phyloP scores from a whole-genome alignment of 2,113 vertebrate species.

The Grammomys surdaster region DNA sequence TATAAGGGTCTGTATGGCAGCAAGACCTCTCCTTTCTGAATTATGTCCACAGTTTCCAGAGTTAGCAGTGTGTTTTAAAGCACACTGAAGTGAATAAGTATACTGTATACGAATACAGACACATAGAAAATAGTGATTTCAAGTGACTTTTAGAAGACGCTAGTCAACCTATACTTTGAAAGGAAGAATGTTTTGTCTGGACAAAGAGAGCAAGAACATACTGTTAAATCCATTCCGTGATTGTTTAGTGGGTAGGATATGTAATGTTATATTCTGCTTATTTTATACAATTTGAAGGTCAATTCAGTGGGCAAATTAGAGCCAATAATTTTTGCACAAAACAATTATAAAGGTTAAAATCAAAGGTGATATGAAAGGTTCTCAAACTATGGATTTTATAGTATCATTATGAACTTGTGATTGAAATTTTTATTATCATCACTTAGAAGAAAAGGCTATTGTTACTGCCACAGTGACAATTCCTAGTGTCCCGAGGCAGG shows the following conservation, averaged over 20 bases:
- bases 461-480: neutral
- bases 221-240: neutral
- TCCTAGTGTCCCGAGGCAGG: neutral
- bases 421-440: neutral
- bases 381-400: neutral
- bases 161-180: neutral
- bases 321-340: neutral
- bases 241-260: neutral
- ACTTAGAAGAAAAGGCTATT: neutral
- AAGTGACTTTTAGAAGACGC: neutral
- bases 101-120: neutral
- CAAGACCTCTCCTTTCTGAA: neutral
- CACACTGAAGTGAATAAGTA: neutral
- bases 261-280: neutral
- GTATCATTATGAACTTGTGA: neutral
- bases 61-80: slow-evolving; percentile 10
- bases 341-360: neutral
- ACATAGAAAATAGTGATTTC: neutral
- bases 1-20: neutral
- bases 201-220: neutral
- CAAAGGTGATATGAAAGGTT: neutral
- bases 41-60: neutral
- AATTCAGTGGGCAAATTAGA: neutral
- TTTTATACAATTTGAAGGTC: slow-evolving; percentile 1
- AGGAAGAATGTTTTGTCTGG: neutral